Base-by-base conservation (phyloP, 2,888 invertebrate species). In the Orgyia antiqua region DNA sequence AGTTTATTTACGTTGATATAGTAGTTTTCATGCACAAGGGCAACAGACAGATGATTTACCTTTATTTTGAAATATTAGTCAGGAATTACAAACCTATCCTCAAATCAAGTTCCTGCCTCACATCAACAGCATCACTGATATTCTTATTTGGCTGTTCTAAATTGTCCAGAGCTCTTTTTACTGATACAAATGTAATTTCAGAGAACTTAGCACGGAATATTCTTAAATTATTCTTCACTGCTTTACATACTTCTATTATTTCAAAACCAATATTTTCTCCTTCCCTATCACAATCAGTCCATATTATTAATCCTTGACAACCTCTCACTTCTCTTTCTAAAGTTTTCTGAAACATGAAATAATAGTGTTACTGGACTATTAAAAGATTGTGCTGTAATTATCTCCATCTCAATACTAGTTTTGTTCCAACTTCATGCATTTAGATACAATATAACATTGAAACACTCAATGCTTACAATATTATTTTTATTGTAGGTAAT, bases 221-320 rank as follows among this genome's bases (percentile, higher is more conserved):
- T 35, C 75, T 68, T 24, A 96, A 80, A 61, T 90, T 90, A 4
- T 89, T 90, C 59, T 95, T 96, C 0, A 93, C 74, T n/a, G 90
- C 91, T 39, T 87, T 89, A 65, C 99, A 99, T 4, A 98, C 96
- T 70, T 94, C 79, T 29, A 99, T 96, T 17, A 99, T 92, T 88
- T 99, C 99, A 88, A 92, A 98, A 0, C 98, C 99, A 68, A 99
- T 99, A 70, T 99, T 98, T 79, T 99, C 99, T 15, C 99, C 99
- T 88, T 99, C 99, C 77, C 99, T 91, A 87, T 99, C 99, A 87
- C 99, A 98, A 95, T 99, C 99, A 1, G 99, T 99, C 99, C 99
- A 99, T 51, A 99, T 94, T 10, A 99, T 94, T 2, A 99, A 87
- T 0, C 91, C 91, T 46, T 89, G 82, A 54, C 94, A 94, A 18